Conservation (phyloP, 2,113 vertebrate genomes). For the Tachysurus fulvidraco region DNA sequence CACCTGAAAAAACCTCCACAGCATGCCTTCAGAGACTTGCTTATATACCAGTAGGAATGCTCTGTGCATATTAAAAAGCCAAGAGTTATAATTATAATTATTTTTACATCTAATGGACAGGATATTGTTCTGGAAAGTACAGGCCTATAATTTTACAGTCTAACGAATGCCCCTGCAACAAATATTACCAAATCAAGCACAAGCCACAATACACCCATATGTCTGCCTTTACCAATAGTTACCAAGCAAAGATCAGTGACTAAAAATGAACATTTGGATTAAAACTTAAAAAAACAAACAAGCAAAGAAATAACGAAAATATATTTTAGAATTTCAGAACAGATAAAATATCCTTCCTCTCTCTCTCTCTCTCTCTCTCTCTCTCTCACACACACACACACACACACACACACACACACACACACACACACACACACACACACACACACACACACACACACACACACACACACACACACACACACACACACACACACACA, state of each 20-base stretch:
- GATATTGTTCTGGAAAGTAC: constrained; percentile 26
- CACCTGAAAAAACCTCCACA: constrained; percentile 25
- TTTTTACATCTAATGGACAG: constrained; percentile 21
- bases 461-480: background rate
- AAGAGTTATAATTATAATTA: constrained; percentile 24
- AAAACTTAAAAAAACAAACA: background rate
- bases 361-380: background rate
- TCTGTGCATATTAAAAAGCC: constrained; percentile 13
- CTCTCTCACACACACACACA: background rate
- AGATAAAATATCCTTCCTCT: too few species aligned
- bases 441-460: too few species aligned
- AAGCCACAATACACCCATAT: background rate
- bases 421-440: too few species aligned
- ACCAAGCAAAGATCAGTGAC: background rate
- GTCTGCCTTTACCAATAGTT: background rate
- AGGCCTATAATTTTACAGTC: constrained; percentile 6
- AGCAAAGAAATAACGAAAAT: background rate
- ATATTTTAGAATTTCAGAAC: background rate
- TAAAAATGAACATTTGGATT: background rate
- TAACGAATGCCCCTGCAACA: constrained; percentile 6
- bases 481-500: too few species aligned
- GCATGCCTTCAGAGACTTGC: background rate
- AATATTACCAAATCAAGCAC: constrained; percentile 1
- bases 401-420: too few species aligned
- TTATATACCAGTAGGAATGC: background rate